Base-by-base conservation (phyloP, 2,797 vertebrate genomes). In the Peromyscus aztecus region DNA sequence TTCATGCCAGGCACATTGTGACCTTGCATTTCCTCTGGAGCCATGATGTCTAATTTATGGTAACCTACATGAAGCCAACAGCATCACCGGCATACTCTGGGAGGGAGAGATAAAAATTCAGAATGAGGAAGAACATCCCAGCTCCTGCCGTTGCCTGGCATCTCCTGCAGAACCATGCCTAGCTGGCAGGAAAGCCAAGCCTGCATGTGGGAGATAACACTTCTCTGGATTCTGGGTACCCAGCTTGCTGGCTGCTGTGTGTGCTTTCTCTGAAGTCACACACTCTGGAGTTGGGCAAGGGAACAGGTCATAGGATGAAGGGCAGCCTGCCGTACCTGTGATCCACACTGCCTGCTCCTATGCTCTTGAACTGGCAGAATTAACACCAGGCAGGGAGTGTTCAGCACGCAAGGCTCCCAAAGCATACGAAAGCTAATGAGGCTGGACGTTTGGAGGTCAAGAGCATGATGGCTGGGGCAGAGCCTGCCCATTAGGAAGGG, bases 311-410 rank as follows among this genome's bases (percentile, higher is more conserved):
- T 73, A 40, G 92, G 92, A 57, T 0, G 63, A 37, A 55, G 82
- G 91, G 80, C 73, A 63, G 73, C 46, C 63, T 9, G 61, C 73
- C 89, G 43, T 43, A 43, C 84, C 49, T 59, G 81, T 89, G 84
- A 96, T 91, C 96, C 89, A 87, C 90, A 86, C 94, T 97, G 96
- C 78, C 96, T 96, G 93, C 57, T 73, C 84, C 90, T 63, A 89
- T n/a, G 95, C 77, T 24, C 94, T 97, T 93, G 95, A 40, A 29
- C 43, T 90, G 95, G 87, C 94, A 96, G 94, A 95, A 97, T 34
- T 94, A 94, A 96, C 96, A 43, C 77, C 95, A 93, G 86, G 95
- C 37, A 92, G 95, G 88, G 95, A 82, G 69, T 65, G 91, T 93
- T 24, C 17, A 21, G 76, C 86, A 34, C 8, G 16, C 14, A 89